A percentile compares a stretch with the other conserved stretches of the same genome.
These are phyloP conservation scores for Lomographa bimaculata DNA, from an alignment of 2,888 invertebrate species.

Conservation along the genomic window DNA sequence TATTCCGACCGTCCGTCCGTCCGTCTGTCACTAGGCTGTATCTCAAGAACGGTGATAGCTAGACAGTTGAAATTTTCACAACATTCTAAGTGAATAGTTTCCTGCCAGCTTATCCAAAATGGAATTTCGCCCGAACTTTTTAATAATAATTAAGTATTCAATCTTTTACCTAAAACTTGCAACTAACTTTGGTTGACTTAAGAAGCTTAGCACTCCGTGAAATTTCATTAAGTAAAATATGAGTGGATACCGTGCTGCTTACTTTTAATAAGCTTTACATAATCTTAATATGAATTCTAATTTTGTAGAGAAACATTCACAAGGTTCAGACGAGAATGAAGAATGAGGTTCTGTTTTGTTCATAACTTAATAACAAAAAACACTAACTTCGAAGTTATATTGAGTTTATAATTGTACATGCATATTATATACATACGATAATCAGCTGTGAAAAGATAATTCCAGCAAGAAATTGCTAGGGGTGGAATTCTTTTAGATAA, in stretches of 20 bases:
- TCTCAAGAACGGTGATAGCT: too few relatives aligned
- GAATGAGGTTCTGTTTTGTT: background rate
- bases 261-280: constrained; percentile 18
- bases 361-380: too few relatives aligned
- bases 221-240: constrained; percentile 23
- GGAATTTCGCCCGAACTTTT: constrained; percentile 10
- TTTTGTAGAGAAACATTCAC: constrained; percentile 1
- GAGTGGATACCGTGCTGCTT: constrained; percentile 9
- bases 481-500: too few relatives aligned
- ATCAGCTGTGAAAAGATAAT: too few relatives aligned
- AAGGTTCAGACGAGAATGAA: background rate
- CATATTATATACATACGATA: too few relatives aligned
- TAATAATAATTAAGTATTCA: constrained; percentile 22
- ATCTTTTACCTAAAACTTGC: constrained; percentile 27
- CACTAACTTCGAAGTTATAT: too few relatives aligned
- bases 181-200: constrained; percentile 21
- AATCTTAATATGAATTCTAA: constrained; percentile 14
- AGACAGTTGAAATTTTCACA: too few relatives aligned
- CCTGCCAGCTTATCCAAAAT: constrained; percentile 4
- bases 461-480: too few relatives aligned
- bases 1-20: too few relatives aligned
- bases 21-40: too few relatives aligned
- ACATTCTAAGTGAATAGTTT: constrained; percentile 11
- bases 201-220: constrained; percentile 23
- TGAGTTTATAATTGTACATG: too few relatives aligned